Evolutionary conservation across 2,113 vertebrate species (phyloP).

Genomic region (Opisthocomus hoazin): DNA sequence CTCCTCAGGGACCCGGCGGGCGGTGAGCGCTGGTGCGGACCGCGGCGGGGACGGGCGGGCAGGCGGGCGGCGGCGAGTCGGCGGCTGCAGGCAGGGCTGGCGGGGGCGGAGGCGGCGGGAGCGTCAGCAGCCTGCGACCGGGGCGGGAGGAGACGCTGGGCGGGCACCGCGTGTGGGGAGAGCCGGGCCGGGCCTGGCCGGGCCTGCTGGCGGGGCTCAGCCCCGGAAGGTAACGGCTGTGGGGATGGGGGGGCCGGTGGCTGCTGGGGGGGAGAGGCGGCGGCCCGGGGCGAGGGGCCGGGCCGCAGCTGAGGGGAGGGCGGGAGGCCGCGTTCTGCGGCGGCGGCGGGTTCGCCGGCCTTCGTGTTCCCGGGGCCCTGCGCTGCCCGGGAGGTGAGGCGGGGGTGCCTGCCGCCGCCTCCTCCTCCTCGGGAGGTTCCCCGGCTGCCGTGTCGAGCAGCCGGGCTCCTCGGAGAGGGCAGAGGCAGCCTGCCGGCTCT

Average conservation of each 20-base stretch:
- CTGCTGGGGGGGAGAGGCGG: background rate
- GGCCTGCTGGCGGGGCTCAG: conserved; percentile 1
- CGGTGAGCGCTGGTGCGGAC: accelerated
- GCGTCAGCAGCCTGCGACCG: conserved; percentile 20
- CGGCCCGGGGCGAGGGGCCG: background rate
- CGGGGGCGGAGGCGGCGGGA: background rate
- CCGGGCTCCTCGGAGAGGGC: background rate
- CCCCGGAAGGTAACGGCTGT: background rate
- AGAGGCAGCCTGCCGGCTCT: background rate
- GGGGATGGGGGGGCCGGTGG: background rate
- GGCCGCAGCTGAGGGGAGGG: background rate
- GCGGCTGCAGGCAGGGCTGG: background rate
- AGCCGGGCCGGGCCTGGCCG: background rate
- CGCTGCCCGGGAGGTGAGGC: background rate
- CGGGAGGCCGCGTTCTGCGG: too few species aligned
- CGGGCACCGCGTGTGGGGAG: background rate
- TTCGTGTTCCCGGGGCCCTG: background rate
- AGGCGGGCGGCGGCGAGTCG: background rate
- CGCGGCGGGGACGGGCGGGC: too few species aligned
- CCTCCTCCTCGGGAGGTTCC: background rate
- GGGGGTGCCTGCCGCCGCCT: background rate
- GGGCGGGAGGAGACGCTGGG: background rate
- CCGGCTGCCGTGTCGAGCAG: background rate
- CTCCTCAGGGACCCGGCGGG: background rate
- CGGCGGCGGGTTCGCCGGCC: background rate